Percentiles rank a stretch among this genome's conserved stretches.
These are phyloP conservation scores for Autographa gamma DNA, from an alignment of 2,888 invertebrate genomes.

Conservation along the genomic window DNA sequence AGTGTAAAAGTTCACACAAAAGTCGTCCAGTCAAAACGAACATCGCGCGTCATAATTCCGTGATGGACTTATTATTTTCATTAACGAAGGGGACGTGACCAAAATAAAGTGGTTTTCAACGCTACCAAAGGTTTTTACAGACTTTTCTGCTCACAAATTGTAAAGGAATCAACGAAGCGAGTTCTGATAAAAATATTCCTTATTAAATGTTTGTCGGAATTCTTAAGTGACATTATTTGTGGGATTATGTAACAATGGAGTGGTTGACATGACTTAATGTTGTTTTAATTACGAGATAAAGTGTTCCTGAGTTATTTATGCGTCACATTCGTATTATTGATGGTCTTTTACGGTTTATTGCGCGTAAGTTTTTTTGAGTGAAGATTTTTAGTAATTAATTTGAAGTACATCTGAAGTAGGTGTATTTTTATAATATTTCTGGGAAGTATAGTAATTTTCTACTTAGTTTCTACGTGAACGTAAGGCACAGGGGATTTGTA, in stretches of 20 bases:
- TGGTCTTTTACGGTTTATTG: no score
- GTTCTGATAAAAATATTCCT: constrained; percentile 64
- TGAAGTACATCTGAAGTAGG: no score
- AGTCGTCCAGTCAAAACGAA: constrained; percentile 32
- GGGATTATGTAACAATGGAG: constrained; percentile 29
- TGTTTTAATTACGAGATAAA: constrained; percentile 7
- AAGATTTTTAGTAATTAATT: no score
- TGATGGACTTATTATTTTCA: constrained; percentile 80
- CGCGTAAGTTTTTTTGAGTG: no score
- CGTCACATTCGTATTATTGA: no score
- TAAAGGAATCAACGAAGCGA: constrained; percentile 67
- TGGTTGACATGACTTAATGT: not conserved
- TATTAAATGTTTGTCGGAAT: constrained; percentile 56
- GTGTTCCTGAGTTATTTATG: not conserved
- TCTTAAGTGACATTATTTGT: constrained; percentile 34
- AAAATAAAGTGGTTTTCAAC: constrained; percentile 78
- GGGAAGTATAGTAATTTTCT: no score
- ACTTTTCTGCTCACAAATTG: constrained; percentile 64
- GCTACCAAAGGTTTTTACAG: constrained; percentile 64
- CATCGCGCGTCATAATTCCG: constrained; percentile 58
- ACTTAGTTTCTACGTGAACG: not conserved
- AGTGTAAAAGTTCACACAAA: not conserved
- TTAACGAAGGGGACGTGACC: constrained; percentile 80
- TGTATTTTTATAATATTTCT: no score
- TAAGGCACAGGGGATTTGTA: not conserved